These are phyloP conservation scores for Gisinianus flammeolus DNA, from an alignment of 2,888 invertebrate species.

Conservation along the genomic window DNA sequence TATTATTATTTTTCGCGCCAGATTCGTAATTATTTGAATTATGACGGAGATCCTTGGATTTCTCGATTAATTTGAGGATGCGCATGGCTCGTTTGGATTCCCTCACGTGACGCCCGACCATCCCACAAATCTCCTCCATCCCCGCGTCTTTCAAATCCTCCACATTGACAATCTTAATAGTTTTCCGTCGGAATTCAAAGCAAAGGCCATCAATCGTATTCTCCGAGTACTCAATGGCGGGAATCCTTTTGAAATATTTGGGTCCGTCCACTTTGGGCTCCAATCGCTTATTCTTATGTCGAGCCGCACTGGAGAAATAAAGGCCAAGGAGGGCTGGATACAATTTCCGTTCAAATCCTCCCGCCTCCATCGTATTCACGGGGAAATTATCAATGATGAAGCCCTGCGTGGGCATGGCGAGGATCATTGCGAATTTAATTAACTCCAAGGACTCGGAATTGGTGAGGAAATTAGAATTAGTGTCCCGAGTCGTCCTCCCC, in stretches of 20 bases:
- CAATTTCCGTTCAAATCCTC: neutral
- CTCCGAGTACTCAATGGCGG: neutral
- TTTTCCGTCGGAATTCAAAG: neutral
- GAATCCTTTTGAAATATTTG: neutral
- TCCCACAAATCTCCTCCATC: constrained; percentile 12
- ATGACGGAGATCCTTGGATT: neutral
- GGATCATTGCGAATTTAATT: constrained; percentile 13
- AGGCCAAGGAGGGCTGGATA: neutral
- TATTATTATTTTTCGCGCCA: neutral
- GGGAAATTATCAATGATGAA: constrained; percentile 21
- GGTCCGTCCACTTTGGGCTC: neutral
- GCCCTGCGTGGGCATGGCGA: constrained; percentile 3
- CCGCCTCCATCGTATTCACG: neutral
- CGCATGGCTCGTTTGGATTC: neutral
- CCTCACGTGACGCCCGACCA: neutral
- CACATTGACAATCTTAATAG: constrained; percentile 10
- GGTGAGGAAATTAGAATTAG: neutral
- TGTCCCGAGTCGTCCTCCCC: neutral
- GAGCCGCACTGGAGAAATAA: neutral
- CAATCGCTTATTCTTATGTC: neutral
- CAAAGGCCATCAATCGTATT: neutral
- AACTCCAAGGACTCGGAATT: neutral
- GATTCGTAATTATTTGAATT: neutral
- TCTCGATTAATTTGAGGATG: neutral
- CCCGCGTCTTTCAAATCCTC: neutral